Evolutionary conservation across 2,797 vertebrate genomes (phyloP).

Genomic region (Rhinatrema bivittatum): DNA sequence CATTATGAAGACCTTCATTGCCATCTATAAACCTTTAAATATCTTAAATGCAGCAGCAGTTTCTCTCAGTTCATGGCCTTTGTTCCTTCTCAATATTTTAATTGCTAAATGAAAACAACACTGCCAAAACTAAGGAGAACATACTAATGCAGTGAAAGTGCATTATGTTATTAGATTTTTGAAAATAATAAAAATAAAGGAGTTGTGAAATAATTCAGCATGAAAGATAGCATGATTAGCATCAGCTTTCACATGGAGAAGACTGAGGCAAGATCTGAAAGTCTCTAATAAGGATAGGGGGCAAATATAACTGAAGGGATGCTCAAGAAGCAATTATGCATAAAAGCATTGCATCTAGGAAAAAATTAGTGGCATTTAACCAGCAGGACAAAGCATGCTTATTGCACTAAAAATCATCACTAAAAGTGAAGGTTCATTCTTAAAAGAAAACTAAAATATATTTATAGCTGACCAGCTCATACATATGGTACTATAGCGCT

Average conservation of each 20-base stretch:
- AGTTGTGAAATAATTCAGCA: conserved; percentile 21
- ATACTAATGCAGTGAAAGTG: conserved; percentile 3
- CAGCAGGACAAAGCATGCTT: too few relatives aligned
- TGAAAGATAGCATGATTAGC: conserved; percentile 23
- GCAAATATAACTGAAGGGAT: too few relatives aligned
- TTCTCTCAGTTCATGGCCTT: conserved; percentile 24
- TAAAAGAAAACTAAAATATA: too few relatives aligned
- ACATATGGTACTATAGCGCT: too few relatives aligned
- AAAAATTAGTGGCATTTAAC: too few relatives aligned
- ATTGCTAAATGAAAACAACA: conserved; percentile 25
- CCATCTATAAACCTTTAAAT: conserved; percentile 31
- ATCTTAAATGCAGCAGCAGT: conserved; percentile 25
- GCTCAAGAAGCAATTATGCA: too few relatives aligned
- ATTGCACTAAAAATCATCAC: too few relatives aligned
- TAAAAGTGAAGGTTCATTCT: too few relatives aligned
- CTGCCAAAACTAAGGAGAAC: conserved; percentile 13
- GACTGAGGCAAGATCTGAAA: conserved; percentile 13
- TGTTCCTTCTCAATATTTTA: conserved; percentile 28
- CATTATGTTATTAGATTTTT: conserved; percentile 27
- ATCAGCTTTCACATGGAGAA: conserved; percentile 6
- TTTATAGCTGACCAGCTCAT: too few relatives aligned
- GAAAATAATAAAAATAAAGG: conserved; percentile 41
- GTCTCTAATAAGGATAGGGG: too few relatives aligned
- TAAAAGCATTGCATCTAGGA: too few relatives aligned
- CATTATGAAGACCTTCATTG: conserved; percentile 32